These are phyloP conservation scores for Acanthiza pusilla DNA, from an alignment of 2,797 vertebrate species.

Conservation along the genomic window DNA sequence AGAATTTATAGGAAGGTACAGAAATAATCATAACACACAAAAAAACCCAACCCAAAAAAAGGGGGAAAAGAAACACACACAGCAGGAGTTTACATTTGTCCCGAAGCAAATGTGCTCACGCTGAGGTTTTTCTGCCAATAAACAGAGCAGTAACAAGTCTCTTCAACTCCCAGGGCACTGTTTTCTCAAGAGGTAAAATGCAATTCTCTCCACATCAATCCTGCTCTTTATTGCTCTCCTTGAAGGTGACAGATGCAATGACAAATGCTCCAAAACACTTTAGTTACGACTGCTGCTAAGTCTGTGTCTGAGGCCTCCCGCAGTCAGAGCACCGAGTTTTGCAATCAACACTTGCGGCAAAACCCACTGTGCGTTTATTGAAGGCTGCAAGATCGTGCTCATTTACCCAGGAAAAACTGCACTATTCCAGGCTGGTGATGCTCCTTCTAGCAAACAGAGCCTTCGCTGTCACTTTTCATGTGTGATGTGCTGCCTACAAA, in stretches of 20 bases:
- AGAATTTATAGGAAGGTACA: background rate
- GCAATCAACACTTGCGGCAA: background rate
- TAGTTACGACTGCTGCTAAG: background rate
- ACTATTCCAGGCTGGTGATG: background rate
- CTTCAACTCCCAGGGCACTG: background rate
- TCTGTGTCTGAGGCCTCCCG: background rate
- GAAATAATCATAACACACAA: background rate
- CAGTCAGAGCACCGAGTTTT: background rate
- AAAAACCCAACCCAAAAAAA: background rate
- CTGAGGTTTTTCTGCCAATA: background rate
- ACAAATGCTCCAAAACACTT: background rate
- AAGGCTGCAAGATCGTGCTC: background rate
- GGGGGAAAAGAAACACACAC: background rate
- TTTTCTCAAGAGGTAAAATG: background rate
- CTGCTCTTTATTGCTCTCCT: background rate
- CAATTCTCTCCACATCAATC: background rate
- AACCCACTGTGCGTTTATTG: background rate
- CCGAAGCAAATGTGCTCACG: background rate
- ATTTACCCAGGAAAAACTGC: background rate
- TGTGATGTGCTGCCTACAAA: accelerated
- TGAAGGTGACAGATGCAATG: background rate
- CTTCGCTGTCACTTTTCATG: background rate
- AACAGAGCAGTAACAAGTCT: background rate
- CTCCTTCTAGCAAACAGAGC: background rate
- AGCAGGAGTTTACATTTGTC: background rate